Evolutionary conservation across 2,113 vertebrate genomes (phyloP).

Genomic region (Notechis scutatus): DNA sequence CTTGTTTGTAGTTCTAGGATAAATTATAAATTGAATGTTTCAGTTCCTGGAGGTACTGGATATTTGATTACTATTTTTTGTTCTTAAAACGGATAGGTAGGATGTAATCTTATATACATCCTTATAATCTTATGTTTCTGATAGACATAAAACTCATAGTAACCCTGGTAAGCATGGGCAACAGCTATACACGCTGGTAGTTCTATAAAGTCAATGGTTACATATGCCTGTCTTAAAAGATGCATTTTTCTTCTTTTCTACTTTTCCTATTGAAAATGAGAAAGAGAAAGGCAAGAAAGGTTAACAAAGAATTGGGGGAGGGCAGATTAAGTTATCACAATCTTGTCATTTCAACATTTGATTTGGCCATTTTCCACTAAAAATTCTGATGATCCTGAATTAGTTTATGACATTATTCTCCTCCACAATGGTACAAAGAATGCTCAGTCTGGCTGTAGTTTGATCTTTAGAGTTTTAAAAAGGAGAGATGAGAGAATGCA

Average conservation of each 20-base stretch:
- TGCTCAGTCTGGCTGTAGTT: conserved; percentile 27
- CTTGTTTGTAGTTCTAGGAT: neutral
- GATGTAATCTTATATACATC: neutral
- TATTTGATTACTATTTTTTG: too few species aligned
- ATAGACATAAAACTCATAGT: neutral
- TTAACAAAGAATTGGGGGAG: neutral
- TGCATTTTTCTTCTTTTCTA: neutral
- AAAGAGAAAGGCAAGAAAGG: neutral
- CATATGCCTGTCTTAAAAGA: neutral
- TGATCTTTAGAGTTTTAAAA: conserved; percentile 23
- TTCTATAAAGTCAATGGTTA: neutral
- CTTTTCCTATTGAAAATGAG: neutral
- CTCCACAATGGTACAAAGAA: conserved; percentile 27
- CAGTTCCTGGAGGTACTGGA: too few species aligned
- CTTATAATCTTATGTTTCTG: neutral
- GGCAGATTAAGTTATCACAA: neutral
- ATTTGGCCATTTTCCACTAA: neutral
- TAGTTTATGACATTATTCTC: conserved; percentile 15
- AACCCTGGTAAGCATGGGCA: neutral
- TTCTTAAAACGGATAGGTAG: neutral
- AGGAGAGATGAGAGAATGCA: conserved; percentile 39
- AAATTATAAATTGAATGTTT: neutral
- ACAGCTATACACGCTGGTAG: neutral
- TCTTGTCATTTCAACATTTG: neutral
- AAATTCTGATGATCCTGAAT: neutral